These are phyloP conservation scores for Coluber constrictor DNA, from an alignment of 2,797 vertebrate species.

Conservation along the genomic window DNA sequence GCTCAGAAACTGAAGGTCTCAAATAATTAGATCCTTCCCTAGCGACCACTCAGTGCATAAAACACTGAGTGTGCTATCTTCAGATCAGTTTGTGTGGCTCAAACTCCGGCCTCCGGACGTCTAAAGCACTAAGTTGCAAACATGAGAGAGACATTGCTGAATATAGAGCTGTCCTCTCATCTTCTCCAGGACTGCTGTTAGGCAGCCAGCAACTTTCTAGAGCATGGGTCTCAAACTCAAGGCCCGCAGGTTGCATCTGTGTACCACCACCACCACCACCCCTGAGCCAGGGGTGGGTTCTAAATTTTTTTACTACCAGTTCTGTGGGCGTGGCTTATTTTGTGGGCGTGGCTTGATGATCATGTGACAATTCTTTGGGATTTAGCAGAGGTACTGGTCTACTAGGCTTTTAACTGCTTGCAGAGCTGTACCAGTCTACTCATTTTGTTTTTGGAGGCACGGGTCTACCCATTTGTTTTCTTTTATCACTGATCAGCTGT, in stretches of 20 bases:
- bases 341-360: no score
- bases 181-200: not conserved
- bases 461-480: no score
- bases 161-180: not conserved
- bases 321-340: no score
- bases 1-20: not conserved
- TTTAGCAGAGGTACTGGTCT: no score
- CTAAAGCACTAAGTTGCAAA: not conserved
- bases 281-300: no score
- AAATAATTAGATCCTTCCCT: not conserved
- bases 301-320: no score
- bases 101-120: not conserved
- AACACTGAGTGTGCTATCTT: not conserved
- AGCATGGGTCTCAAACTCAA: not conserved
- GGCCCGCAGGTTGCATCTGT: fast-evolving
- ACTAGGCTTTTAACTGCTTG: no score
- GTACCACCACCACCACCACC: no score
- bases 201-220: not conserved
- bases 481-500: no score
- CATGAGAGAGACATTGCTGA: not conserved
- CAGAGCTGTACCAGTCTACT: no score
- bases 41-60: not conserved
- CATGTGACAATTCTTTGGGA: no score
- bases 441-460: no score
- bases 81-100: not conserved